Evolutionary conservation across 2,888 invertebrate genomes (phyloP).

Genomic region (Melolontha melolontha): DNA sequence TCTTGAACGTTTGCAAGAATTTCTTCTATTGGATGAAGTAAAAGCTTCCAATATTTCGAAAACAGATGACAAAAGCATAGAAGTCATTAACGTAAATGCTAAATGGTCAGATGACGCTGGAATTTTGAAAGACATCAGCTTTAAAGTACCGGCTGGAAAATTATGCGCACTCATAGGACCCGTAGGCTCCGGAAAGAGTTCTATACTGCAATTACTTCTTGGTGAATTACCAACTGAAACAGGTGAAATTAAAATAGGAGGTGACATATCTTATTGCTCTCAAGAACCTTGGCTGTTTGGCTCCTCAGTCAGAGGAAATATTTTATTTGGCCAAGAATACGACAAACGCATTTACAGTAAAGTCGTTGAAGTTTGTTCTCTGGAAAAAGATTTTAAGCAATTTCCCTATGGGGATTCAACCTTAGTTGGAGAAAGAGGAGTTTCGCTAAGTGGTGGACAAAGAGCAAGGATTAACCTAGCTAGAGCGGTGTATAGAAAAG

Average conservation of each 20-base stretch:
- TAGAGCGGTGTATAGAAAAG: constrained; percentile 81
- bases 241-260: constrained; percentile 69
- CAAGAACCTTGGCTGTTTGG: constrained; percentile 78
- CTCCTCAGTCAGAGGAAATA: constrained; percentile 74
- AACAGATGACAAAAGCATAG: constrained; percentile 43
- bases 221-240: constrained; percentile 69
- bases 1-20: constrained; percentile 68
- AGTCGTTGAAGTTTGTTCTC: constrained; percentile 72
- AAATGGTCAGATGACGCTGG: constrained; percentile 53
- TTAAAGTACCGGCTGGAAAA: constrained; percentile 66
- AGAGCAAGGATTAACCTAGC: constrained; percentile 83
- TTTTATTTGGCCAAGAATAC: constrained; percentile 73
- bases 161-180: constrained; percentile 78
- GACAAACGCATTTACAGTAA: constrained; percentile 65
- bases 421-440: constrained; percentile 78
- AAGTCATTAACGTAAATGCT: constrained; percentile 54
- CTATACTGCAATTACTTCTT: constrained; percentile 70
- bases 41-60: constrained; percentile 51
- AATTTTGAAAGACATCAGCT: constrained; percentile 62
- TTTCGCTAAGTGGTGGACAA: constrained; percentile 84
- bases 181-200: constrained; percentile 86
- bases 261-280: constrained; percentile 72
- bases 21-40: constrained; percentile 71
- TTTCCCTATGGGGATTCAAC: constrained; percentile 69
- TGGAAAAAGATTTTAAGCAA: constrained; percentile 74